Conservation (phyloP, 2,113 vertebrate genomes). For the Trematocara marginatum region DNA sequence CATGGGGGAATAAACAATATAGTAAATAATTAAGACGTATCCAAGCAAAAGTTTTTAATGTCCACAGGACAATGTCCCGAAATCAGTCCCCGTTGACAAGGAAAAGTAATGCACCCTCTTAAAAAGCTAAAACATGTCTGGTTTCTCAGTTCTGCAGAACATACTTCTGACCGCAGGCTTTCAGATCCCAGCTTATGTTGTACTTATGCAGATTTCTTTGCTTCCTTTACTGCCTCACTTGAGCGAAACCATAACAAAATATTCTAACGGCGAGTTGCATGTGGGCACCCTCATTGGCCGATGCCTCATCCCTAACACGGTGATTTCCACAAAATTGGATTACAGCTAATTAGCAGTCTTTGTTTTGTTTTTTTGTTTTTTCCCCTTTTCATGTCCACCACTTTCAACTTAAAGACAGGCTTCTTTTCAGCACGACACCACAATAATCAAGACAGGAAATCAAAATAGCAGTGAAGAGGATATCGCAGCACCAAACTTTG, state of each 20-base stretch:
- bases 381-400: not conserved
- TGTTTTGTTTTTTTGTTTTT: not conserved
- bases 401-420: not conserved
- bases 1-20: constrained; percentile 52
- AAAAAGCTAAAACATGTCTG: constrained; percentile 49
- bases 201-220: constrained; percentile 44
- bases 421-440: not conserved
- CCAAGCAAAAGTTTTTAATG: constrained; percentile 51
- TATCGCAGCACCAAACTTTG: not conserved
- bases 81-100: constrained; percentile 56
- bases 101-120: constrained; percentile 25
- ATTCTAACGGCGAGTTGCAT: not conserved
- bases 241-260: constrained; percentile 43
- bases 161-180: constrained; percentile 39
- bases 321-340: constrained; percentile 31
- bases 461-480: not conserved
- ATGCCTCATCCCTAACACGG: constrained; percentile 1
- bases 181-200: constrained; percentile 48
- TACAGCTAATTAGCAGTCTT: constrained; percentile 12
- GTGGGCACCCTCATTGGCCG: not conserved
- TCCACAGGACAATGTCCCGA: constrained; percentile 55
- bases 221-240: constrained; percentile 47
- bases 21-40: constrained; percentile 57
- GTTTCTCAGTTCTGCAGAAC: constrained; percentile 30
- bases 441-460: not conserved